Evolutionary conservation across 2,113 vertebrate species (phyloP), one percentile per base, ranked within the genome.

Genomic region (Taxidea taxus): DNA sequence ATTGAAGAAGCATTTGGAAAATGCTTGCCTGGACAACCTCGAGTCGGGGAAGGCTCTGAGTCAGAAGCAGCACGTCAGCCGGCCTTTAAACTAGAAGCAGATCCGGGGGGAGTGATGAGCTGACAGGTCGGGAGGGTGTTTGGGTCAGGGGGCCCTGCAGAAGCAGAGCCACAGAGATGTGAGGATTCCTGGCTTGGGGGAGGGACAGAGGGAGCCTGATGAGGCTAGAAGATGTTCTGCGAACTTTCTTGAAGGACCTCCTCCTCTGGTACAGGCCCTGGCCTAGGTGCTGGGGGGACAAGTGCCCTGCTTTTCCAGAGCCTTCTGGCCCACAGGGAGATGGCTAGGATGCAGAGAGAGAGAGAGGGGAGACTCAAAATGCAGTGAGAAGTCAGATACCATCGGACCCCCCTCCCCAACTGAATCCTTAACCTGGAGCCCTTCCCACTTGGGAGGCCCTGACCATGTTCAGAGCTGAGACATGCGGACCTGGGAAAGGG

Each of bases 31-130:
- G 66, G 68, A 51, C 29, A 31, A 2, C 0, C 56, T 11, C 37
- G 2, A 47, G 6, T 31, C 74, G 11, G 49, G 70, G 80, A 75
- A 54, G 11, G 11, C 25, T 60, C 70, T 64, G 18, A 3, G 21
- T 49, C 54, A 25, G 9, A 42, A 29, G 20, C n/a, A 23, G 44
- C 34, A 4, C 37, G 13, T 31, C 21, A 56, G 54, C 4, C 0
- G 31, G 10, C 14, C 20, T 80, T 44, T 39, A 20, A 44, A 7
- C 27, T 54, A 87, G 56, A 95, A 58, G 20, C 39, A 47, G 74
- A n/a, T 15, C 11, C 8, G 34, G 4, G 9, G 4, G 18, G 25
- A 4, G 34, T 0, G 7, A 47, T 3, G n/a, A 14, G 7, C 34
- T 31, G n/a, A 23, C 11, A 25, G 37, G 18, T 6, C 8, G 31